Conservation (phyloP, 2,113 vertebrate species). For the Camarhynchus parvulus region DNA sequence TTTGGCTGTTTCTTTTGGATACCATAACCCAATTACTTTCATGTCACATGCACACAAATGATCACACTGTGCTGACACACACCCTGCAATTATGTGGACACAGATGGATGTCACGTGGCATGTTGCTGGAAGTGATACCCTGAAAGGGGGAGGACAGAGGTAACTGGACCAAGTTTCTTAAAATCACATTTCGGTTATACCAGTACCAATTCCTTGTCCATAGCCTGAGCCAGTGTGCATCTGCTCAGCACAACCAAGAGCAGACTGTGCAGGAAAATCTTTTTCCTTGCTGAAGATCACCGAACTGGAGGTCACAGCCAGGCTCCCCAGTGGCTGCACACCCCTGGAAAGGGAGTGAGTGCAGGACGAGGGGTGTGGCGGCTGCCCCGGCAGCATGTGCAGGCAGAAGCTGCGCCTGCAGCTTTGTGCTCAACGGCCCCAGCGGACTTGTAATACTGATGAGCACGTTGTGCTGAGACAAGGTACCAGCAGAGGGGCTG, state of each 20-base stretch:
- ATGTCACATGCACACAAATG: background rate
- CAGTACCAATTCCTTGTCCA: background rate
- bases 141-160: background rate
- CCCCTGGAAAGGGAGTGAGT: accelerated
- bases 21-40: background rate
- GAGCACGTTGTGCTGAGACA: background rate
- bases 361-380: accelerated
- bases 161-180: background rate
- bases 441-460: background rate
- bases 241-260: background rate
- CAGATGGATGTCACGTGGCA: background rate
- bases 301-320: accelerated
- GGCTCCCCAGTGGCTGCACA: background rate
- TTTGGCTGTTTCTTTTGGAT: background rate
- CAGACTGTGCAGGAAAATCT: background rate
- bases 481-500: background rate
- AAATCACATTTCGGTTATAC: background rate
- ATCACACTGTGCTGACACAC: background rate
- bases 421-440: background rate
- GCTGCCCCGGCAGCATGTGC: accelerated
- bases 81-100: background rate
- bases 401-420: background rate
- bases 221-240: background rate
- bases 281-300: background rate
- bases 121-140: background rate